Evolutionary conservation across 2,888 invertebrate genomes (phyloP), one percentile per base, ranked within the genome.

Genomic region (Coleophora flavipennella): DNA sequence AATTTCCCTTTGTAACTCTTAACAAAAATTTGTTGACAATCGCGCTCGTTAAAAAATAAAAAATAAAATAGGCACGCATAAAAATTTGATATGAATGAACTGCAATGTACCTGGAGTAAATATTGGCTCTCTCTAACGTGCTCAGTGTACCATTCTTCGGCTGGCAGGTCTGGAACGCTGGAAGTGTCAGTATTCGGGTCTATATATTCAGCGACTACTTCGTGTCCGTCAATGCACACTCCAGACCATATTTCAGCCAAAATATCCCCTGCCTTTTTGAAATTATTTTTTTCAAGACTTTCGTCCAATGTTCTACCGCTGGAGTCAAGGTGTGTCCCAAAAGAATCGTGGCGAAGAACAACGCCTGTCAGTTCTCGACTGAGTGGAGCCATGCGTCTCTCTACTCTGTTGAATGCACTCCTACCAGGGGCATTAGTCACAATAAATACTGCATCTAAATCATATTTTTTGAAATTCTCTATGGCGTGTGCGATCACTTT

Each of bases 41-140:
- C 31, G 36, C 14, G 41, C 44, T 42, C 36, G 39, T 44, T 42
- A 41, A 42, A 48, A 45, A 43, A 43, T 35, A 46, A 38, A 44
- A 42, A 40, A 44, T 26, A 38, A 46, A 41, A 46, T 44, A 42
- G 37, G 42, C 45, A 40, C 45, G 34, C 41, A 42, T 40, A 44
- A 40, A 47, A 40, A 43, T n/a, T n/a, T n/a, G n/a, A n/a, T n/a
- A n/a, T n/a, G n/a, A n/a, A n/a, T n/a, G n/a, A n/a, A n/a, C n/a
- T n/a, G n/a, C n/a, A n/a, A n/a, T n/a, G n/a, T 46, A 52, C 47
- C 45, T 53, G 53, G 33, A 57, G 50, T 35, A 53, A 50, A 47
- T 56, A 56, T 40, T 55, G 54, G 13, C 49, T 51, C 38, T 54
- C 51, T 46, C 48, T 37, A 13, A 55, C 53, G 40, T 57, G 53